These are phyloP conservation scores for Menidia menidia DNA, from an alignment of 2,797 vertebrate species.

Conservation along the genomic window DNA sequence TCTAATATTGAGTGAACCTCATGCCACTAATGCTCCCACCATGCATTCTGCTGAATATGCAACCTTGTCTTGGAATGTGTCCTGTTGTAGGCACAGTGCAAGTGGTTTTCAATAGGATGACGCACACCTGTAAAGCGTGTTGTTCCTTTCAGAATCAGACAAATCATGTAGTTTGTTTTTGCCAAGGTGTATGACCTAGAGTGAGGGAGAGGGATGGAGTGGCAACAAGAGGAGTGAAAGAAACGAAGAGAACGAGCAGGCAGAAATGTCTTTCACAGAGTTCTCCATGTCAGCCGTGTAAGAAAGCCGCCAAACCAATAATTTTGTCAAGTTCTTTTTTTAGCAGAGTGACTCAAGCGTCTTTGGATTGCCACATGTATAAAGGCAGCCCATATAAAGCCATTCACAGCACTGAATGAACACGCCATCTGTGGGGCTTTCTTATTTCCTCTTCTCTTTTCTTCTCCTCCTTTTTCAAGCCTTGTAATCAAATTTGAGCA, in stretches of 20 bases:
- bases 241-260: conserved; percentile 60
- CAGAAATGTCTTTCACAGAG: conserved; percentile 88
- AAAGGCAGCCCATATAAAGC: conserved; percentile 98
- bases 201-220: conserved; percentile 49
- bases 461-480: conserved; percentile 94
- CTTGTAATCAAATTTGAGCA: conserved; percentile 99
- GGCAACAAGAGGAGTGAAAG: conserved; percentile 57
- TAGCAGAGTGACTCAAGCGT: conserved; percentile 91
- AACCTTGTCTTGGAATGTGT: conserved; percentile 89
- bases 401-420: conserved; percentile 99
- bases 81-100: conserved; percentile 88
- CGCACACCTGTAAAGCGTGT: conserved; percentile 54
- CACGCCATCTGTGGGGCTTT: conserved; percentile 98
- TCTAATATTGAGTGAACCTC: conserved; percentile 17
- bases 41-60: conserved; percentile 50
- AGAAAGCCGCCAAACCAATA: conserved; percentile 99
- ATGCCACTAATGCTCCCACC: conserved; percentile 27
- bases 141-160: conserved; percentile 84
- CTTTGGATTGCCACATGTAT: conserved; percentile 99
- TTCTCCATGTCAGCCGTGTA: conserved; percentile 94
- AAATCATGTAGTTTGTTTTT: conserved; percentile 96
- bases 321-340: conserved; percentile 99
- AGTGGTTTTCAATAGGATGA: conserved; percentile 96
- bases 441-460: conserved; percentile 97
- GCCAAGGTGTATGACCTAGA: conserved; percentile 89